Percentiles rank a stretch among this genome's conserved stretches.
phyloP scores from a whole-genome alignment of 2,797 vertebrate genomes.

The Delichon dasypus region DNA sequence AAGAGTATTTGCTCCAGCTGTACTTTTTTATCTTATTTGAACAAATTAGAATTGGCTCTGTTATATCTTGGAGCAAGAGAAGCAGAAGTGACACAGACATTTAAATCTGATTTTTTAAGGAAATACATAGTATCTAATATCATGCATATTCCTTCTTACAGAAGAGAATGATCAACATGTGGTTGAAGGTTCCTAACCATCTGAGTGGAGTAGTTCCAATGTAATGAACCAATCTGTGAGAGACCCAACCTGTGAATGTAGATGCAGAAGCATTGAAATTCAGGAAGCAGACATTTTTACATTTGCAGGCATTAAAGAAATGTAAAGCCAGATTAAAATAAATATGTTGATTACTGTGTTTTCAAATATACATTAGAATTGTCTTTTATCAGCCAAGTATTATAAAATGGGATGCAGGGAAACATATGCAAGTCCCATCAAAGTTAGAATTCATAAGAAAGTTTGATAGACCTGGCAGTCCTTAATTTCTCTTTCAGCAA shows the following conservation, averaged over 20 bases:
- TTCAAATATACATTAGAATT: background rate
- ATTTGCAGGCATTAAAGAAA: background rate
- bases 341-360: background rate
- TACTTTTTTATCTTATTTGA: constrained; percentile 3
- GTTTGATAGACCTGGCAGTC: background rate
- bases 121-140: background rate
- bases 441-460: background rate
- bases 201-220: background rate
- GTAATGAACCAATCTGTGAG: background rate
- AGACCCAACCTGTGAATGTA: background rate
- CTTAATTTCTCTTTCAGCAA: background rate
- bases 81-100: background rate
- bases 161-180: background rate
- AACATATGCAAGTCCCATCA: background rate
- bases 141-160: background rate
- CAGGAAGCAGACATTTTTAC: background rate
- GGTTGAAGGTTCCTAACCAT: background rate
- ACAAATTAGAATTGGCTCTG: constrained; percentile 21
- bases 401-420: background rate
- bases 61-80: constrained; percentile 4
- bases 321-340: background rate
- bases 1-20: background rate
- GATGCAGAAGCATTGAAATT: background rate
- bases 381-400: background rate
- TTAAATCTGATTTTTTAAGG: constrained; percentile 53